Evolutionary conservation across 2,797 vertebrate species (phyloP).

Genomic region (Antrozous pallidus): DNA sequence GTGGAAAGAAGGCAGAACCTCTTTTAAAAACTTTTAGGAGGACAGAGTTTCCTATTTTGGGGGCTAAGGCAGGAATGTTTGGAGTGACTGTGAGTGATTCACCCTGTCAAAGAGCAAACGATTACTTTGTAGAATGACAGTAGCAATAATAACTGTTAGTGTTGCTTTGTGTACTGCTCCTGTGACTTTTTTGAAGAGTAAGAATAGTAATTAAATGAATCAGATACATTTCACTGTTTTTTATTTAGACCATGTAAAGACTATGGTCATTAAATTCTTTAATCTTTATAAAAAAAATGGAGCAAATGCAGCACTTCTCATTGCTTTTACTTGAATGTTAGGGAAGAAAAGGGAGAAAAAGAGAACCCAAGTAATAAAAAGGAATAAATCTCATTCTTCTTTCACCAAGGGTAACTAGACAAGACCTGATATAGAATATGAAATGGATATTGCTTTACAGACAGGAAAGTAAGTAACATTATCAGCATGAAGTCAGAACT

Average conservation of each 20-base stretch:
- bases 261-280: neutral
- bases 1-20: neutral
- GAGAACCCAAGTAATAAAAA: neutral
- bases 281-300: neutral
- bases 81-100: neutral
- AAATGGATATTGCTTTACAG: slow-evolving; percentile 6
- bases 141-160: neutral
- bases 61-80: neutral
- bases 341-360: neutral
- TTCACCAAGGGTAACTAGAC: neutral
- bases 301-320: neutral
- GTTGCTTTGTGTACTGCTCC: neutral
- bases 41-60: neutral
- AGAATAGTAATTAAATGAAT: neutral
- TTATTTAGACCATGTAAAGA: neutral
- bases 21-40: neutral
- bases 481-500: neutral
- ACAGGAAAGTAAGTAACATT: neutral
- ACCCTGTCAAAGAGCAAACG: neutral
- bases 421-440: neutral
- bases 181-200: neutral
- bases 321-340: neutral
- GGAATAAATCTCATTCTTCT: neutral
- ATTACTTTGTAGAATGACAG: neutral
- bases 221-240: neutral